Conservation (phyloP, 2,888 invertebrate species). For the Ormyrus labotus region DNA sequence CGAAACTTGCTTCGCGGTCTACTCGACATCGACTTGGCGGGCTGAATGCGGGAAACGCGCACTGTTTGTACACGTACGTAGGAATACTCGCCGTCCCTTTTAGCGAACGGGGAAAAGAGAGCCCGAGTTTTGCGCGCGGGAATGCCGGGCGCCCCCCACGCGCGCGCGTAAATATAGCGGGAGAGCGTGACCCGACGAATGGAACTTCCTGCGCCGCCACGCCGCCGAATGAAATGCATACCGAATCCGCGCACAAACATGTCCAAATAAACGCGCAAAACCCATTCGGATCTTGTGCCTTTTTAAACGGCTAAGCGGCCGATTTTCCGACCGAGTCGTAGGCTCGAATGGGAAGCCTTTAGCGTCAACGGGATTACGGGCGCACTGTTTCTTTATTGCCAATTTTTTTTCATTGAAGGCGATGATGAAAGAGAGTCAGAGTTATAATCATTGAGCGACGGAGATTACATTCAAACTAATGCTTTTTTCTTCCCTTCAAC, state of each 20-base stretch:
- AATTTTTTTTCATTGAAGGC: too few species aligned
- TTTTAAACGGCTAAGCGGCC: too few species aligned
- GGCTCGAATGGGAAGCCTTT: too few species aligned
- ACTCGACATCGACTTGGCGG: constrained; percentile 6
- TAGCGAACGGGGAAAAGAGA: constrained; percentile 1
- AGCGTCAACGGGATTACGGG: too few species aligned
- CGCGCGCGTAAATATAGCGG: not conserved
- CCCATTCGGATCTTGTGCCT: too few species aligned
- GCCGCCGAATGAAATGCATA: constrained; percentile 10
- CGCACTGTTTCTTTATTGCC: too few species aligned
- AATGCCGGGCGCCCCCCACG: not conserved
- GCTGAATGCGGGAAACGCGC: constrained; percentile 5
- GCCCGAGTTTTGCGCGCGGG: constrained; percentile 21
- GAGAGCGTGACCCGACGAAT: not conserved
- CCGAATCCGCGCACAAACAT: constrained; percentile 32
- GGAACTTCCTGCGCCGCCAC: not conserved
- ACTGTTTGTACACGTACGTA: not conserved
- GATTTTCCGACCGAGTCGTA: too few species aligned
- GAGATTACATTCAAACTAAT: too few species aligned
- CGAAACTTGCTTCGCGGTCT: constrained; percentile 12
- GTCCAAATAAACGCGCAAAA: constrained; percentile 27
- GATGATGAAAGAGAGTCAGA: too few species aligned
- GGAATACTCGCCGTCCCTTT: constrained; percentile 15
- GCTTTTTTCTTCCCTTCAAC: too few species aligned
- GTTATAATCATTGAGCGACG: too few species aligned